phyloP scores from a whole-genome alignment of 2,113 vertebrate genomes.

The Miniopterus natalensis region DNA sequence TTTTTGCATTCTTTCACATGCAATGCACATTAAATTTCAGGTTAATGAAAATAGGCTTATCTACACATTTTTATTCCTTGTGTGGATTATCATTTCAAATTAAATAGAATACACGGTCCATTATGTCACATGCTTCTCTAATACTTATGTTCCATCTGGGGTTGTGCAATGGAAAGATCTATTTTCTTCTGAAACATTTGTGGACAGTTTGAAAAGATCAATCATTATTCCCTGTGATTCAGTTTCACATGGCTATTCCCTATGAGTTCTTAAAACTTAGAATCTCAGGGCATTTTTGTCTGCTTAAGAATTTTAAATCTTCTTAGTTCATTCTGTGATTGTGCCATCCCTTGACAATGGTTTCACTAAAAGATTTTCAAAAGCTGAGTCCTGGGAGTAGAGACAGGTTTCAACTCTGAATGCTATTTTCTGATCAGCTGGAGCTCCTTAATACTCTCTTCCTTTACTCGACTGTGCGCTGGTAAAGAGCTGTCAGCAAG shows the following conservation, averaged over 20 bases:
- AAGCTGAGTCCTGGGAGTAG: constrained; percentile 66
- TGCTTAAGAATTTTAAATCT: constrained; percentile 75
- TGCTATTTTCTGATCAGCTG: constrained; percentile 78
- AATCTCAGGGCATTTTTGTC: constrained; percentile 40
- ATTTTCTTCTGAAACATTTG: constrained; percentile 18
- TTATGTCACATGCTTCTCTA: background rate
- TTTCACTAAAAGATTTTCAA: constrained; percentile 74
- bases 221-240: constrained; percentile 1
- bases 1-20: background rate
- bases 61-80: background rate
- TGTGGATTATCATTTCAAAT: constrained; percentile 31
- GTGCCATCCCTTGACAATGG: constrained; percentile 58
- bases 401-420: constrained; percentile 65
- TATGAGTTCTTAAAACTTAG: constrained; percentile 49
- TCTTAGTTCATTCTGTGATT: constrained; percentile 71
- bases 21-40: background rate
- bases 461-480: constrained; percentile 47
- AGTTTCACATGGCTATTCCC: constrained; percentile 40
- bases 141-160: background rate
- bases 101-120: background rate
- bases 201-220: constrained; percentile 43
- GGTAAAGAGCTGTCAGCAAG: constrained; percentile 75
- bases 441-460: constrained; percentile 68
- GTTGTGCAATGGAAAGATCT: constrained; percentile 4
- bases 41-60: constrained; percentile 32